A percentile compares a stretch with the other conserved stretches of the same genome.
Evolutionary conservation across 2,888 invertebrate species (phyloP).

Genomic region (Pseudoips prasinana): DNA sequence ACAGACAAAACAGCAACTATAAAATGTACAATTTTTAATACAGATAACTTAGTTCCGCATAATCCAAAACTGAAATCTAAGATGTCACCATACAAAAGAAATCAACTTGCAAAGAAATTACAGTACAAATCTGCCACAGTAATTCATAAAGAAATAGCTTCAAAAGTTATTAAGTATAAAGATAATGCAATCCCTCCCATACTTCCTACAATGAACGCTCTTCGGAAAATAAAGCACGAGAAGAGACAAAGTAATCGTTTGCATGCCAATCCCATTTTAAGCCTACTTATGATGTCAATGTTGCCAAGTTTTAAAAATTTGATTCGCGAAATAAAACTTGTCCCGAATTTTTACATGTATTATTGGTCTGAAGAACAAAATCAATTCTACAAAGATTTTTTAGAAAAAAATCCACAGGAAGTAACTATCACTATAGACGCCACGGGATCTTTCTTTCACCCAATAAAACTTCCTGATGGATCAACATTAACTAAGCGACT

Average conservation of each 20-base stretch:
- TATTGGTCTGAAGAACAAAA: conserved; percentile 3
- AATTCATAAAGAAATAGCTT: conserved; percentile 1
- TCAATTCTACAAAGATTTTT: background rate
- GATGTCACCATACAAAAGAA: conserved; percentile 3
- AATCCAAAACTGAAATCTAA: conserved; percentile 3
- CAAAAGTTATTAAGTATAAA: conserved; percentile 1
- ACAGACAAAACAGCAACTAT: conserved; percentile 3
- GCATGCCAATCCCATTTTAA: conserved; percentile 1
- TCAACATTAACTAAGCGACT: conserved; percentile 1
- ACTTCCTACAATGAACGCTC: conserved; percentile 1
- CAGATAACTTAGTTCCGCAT: conserved; percentile 1
- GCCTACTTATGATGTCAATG: conserved; percentile 2
- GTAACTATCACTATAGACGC: conserved; percentile 2
- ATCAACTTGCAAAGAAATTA: conserved; percentile 1
- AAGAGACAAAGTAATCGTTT: conserved; percentile 1
- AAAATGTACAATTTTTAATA: conserved; percentile 2
- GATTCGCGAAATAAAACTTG: background rate
- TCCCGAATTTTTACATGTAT: conserved; percentile 1
- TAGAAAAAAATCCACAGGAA: conserved; percentile 1
- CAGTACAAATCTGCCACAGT: conserved; percentile 1
- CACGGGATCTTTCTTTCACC: conserved; percentile 1
- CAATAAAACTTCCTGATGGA: conserved; percentile 1
- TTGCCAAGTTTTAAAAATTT: conserved; percentile 1
- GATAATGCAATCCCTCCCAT: conserved; percentile 1
- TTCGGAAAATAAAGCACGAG: conserved; percentile 2